Evolutionary conservation across 1,140 invertebrate genomes (phyloP), one percentile per base, ranked within the genome.

Genomic region (Zaprionus nigranus): DNA sequence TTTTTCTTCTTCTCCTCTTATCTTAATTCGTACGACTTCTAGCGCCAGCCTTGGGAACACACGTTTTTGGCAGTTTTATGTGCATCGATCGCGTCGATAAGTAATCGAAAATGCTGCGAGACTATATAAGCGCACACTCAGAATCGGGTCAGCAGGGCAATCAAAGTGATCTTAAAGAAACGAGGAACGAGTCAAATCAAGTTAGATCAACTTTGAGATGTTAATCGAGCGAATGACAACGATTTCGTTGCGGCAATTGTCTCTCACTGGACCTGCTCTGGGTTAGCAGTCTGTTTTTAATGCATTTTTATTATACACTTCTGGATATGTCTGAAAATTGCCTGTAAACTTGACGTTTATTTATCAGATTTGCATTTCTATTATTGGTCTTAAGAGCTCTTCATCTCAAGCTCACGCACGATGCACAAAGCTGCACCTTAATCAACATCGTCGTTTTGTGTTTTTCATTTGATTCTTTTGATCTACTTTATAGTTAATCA

Each of bases 61-160:
- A 28, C 26, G n/a, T 67, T 58, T 58, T 71, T 53, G 58, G 59
- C 72, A 71, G 20, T 71, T 75, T 75, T 59, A 75, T 75, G 60
- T 63, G 72, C 62, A 40, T 58, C 28, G 49, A 68, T 64, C 40
- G 12, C 53, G 6, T 46, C 57, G 63, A 73, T 67, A 57, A 70
- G 34, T 59, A 64, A 75, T 43, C 60, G 43, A 59, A 64, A 64
- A 62, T 62, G 59, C 62, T 69, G 66, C 72, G 63, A 69, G 67
- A n/a, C 34, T 54, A 58, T 28, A 5, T 24, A 1, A 46, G 7
- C 40, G n/a, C 40, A 46, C 40, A 46, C 24, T 28, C 0, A 24
- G 38, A 57, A 63, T 34, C 22, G 53, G 66, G 59, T 75, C 66
- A 75, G 28, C 72, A 46, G 58, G 49, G 58, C 57, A 63, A 49